These are phyloP conservation scores for Podabrus alpinus DNA, from an alignment of 2,888 invertebrate genomes.

Conservation along the genomic window DNA sequence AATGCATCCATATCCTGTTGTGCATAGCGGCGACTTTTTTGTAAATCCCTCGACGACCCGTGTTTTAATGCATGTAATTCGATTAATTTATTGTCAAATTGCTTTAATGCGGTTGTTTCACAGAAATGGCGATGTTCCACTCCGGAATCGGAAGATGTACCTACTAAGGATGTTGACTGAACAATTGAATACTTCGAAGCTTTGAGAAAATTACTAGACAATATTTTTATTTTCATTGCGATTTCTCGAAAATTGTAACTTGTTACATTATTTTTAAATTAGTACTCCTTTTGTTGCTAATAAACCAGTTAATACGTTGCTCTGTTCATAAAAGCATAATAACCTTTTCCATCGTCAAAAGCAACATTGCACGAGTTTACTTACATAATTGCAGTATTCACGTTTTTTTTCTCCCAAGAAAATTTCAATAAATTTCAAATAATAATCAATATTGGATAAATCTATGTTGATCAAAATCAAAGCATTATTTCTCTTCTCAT, in stretches of 20 bases:
- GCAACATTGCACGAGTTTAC: neutral
- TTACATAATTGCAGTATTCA: neutral
- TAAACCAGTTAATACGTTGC: neutral
- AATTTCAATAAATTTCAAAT: neutral
- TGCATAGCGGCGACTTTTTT: constrained; percentile 38
- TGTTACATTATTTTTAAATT: neutral
- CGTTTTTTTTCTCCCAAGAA: neutral
- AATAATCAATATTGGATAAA: neutral
- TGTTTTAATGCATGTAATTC: constrained; percentile 55
- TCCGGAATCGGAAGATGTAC: constrained; percentile 46
- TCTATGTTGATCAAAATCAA: neutral
- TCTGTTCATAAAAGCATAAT: neutral
- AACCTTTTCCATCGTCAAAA: neutral
- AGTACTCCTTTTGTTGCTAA: neutral
- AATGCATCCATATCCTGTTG: constrained; percentile 73
- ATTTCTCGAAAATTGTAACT: neutral
- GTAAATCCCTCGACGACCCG: constrained; percentile 44
- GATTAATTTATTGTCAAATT: constrained; percentile 58
- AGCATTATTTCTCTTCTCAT: neutral
- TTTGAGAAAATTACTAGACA: neutral
- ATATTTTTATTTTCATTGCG: neutral
- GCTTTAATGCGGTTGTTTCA: constrained; percentile 55
- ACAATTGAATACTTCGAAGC: constrained; percentile 25
- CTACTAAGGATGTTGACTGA: constrained; percentile 37
- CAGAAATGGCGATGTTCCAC: constrained; percentile 45